A percentile compares a stretch with the other conserved stretches of the same genome.
These are phyloP conservation scores for Diphyllodes magnificus DNA, from an alignment of 2,113 vertebrate species.

Conservation along the genomic window DNA sequence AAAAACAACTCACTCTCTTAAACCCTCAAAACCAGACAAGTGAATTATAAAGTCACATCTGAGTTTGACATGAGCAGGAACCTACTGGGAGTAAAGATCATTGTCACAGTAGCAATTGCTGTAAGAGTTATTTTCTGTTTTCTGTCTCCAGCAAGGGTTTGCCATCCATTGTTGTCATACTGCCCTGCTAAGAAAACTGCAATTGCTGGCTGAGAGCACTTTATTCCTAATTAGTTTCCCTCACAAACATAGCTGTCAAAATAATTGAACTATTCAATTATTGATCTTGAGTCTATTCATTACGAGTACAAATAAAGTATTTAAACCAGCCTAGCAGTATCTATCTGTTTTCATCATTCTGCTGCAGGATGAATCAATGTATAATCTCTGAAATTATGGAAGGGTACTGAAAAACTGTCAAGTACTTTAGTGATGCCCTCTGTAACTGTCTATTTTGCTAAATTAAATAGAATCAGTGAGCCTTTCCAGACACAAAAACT, in stretches of 20 bases:
- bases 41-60: background rate
- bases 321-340: background rate
- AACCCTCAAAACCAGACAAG: background rate
- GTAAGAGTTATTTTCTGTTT: background rate
- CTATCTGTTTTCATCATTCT: background rate
- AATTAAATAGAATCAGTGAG: background rate
- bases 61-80: background rate
- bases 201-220: background rate
- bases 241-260: constrained; percentile 7
- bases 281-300: background rate
- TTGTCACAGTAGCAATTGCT: background rate
- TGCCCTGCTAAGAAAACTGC: background rate
- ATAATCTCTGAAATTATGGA: background rate
- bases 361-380: background rate
- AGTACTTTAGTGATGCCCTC: background rate
- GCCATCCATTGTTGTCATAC: background rate
- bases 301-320: background rate
- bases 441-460: background rate
- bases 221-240: background rate
- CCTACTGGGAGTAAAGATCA: background rate
- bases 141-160: background rate
- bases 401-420: background rate
- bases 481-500: background rate
- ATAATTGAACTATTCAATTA: background rate
- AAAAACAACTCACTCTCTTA: accelerated